These are phyloP conservation scores for Taenaris catops DNA, from an alignment of 2,888 invertebrate genomes.

Conservation along the genomic window DNA sequence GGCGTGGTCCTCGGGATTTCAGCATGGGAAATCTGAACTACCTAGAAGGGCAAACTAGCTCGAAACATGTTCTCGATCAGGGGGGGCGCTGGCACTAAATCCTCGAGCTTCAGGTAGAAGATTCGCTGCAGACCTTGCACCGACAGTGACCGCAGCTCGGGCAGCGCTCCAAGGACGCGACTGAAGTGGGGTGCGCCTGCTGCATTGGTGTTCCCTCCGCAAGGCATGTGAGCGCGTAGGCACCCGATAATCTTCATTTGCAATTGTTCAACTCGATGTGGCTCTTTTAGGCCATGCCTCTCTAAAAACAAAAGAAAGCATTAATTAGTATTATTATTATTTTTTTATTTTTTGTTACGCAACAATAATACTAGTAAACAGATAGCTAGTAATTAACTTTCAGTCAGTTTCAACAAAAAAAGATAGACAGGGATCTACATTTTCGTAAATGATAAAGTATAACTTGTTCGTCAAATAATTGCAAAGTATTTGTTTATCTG, in stretches of 20 bases:
- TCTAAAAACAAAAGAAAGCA: too few relatives aligned
- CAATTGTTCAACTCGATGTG: slow-evolving; percentile 94
- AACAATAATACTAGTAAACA: too few relatives aligned
- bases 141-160: slow-evolving; percentile 94
- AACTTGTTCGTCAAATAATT: too few relatives aligned
- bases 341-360: too few relatives aligned
- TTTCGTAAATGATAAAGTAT: too few relatives aligned
- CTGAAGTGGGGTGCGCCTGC: slow-evolving; percentile 97
- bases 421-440: too few relatives aligned
- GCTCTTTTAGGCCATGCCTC: slow-evolving; percentile 95
- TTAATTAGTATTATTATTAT: too few relatives aligned
- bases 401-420: too few relatives aligned
- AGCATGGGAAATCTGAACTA: slow-evolving; percentile 24
- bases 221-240: slow-evolving; percentile 96
- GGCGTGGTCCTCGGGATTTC: slow-evolving; percentile 59
- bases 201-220: slow-evolving; percentile 91
- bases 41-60: slow-evolving; percentile 95
- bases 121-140: slow-evolving; percentile 96
- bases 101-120: slow-evolving; percentile 95
- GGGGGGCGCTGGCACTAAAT: slow-evolving; percentile 94
- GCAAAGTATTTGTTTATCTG: too few relatives aligned
- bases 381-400: too few relatives aligned
- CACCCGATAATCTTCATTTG: slow-evolving; percentile 98
- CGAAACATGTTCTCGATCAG: slow-evolving; percentile 98
- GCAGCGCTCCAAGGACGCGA: slow-evolving; percentile 93